Percentiles rank a stretch among this genome's conserved stretches.
phyloP scores from a whole-genome alignment of 1,140 invertebrate species.

The Vanessa atalanta region DNA sequence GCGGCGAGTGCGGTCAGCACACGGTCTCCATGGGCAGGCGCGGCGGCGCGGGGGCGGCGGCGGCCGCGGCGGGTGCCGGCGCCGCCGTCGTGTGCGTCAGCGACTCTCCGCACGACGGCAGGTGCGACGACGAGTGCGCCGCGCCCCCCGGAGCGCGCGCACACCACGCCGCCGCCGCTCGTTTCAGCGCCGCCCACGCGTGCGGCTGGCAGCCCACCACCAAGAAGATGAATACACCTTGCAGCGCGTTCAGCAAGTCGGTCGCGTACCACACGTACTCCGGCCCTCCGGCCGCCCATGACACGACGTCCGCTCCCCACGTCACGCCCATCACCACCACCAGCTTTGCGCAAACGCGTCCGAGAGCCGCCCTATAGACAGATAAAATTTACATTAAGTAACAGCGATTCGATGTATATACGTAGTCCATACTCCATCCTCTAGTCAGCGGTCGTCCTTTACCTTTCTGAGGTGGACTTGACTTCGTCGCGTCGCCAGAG shows the following conservation, averaged over 20 bases:
- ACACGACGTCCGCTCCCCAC: conserved; percentile 91
- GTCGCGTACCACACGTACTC: conserved; percentile 89
- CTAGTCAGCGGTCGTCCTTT: background rate
- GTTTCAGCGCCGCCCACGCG: conserved; percentile 76
- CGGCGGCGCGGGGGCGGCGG: conserved; percentile 84
- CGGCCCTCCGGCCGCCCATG: conserved; percentile 87
- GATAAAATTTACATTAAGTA: background rate
- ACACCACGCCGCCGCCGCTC: conserved; percentile 82
- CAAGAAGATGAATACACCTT: conserved; percentile 94
- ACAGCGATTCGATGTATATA: background rate
- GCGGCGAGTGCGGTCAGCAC: conserved; percentile 62
- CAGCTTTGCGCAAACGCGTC: conserved; percentile 90
- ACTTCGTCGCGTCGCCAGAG: conserved; percentile 92
- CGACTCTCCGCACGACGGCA: conserved; percentile 88
- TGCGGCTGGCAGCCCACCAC: conserved; percentile 94
- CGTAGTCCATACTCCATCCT: background rate
- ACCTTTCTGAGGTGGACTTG: conserved; percentile 92
- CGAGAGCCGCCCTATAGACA: conserved; percentile 85
- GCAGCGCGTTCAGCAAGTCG: conserved; percentile 90
- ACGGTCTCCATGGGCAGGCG: conserved; percentile 82
- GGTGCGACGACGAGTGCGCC: conserved; percentile 87
- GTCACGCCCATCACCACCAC: conserved; percentile 93
- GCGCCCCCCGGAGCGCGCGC: conserved; percentile 79
- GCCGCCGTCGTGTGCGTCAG: conserved; percentile 87
- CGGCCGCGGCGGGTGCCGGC: conserved; percentile 85